phyloP scores from a whole-genome alignment of 1,140 invertebrate species.

The Caerostris darwini region DNA sequence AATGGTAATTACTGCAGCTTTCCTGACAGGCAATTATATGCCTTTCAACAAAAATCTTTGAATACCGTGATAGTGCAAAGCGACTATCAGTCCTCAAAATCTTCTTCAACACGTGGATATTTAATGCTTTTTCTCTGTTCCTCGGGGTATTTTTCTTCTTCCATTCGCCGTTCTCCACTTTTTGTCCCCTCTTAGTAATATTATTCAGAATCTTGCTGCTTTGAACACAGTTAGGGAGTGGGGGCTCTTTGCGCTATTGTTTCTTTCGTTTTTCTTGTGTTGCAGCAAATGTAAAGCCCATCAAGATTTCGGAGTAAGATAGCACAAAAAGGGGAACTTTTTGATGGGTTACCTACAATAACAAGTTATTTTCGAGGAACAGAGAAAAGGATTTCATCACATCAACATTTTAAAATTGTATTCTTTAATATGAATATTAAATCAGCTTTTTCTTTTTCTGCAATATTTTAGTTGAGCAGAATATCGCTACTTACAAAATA shows the following conservation, averaged over 20 bases:
- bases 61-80: constrained; percentile 53
- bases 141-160: not conserved
- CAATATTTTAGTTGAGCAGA: no score
- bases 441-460: no score
- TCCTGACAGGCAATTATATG: constrained; percentile 58
- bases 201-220: not conserved
- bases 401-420: no score
- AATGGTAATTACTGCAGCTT: constrained; percentile 55
- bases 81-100: constrained; percentile 50
- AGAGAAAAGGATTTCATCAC: no score
- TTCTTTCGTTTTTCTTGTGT: not conserved
- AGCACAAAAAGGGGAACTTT: no score
- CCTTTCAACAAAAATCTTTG: constrained; percentile 65
- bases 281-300: no score
- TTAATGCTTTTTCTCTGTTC: constrained; percentile 64
- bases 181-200: not conserved
- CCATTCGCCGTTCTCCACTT: not conserved
- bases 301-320: no score
- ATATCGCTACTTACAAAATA: no score
- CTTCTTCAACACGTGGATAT: constrained; percentile 70
- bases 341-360: no score
- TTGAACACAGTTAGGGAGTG: not conserved
- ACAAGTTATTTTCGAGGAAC: no score
- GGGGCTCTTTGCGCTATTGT: not conserved
- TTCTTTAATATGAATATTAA: no score